phyloP scores from a whole-genome alignment of 2,113 vertebrate species.

The Dasyprocta punctata region DNA sequence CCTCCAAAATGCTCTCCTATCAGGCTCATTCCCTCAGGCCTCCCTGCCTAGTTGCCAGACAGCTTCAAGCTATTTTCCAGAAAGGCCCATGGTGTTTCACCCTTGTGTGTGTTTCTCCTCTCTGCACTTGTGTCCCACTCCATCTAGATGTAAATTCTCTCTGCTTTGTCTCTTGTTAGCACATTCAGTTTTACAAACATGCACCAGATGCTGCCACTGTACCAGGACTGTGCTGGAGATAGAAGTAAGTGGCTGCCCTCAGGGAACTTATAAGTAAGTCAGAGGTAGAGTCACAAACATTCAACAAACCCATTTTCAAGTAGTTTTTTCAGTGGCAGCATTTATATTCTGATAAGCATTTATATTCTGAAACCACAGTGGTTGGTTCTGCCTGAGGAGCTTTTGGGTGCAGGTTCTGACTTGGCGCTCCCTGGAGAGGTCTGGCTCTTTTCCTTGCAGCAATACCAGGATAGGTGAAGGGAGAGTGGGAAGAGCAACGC shows the following conservation, averaged over 20 bases:
- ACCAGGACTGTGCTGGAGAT: not conserved
- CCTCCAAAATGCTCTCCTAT: not conserved
- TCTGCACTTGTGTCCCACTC: not conserved
- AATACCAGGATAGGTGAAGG: not conserved
- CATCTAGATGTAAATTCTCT: not conserved
- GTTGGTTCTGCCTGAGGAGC: not conserved
- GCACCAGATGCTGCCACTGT: not conserved
- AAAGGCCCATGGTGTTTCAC: not conserved
- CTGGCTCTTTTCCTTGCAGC: not conserved
- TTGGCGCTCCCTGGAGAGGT: not conserved
- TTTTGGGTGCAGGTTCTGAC: not conserved
- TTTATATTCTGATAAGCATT: not conserved
- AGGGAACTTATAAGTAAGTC: not conserved
- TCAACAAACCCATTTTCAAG: not conserved
- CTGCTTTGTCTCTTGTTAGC: not conserved
- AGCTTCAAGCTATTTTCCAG: not conserved
- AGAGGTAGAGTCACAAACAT: not conserved
- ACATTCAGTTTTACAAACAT: constrained; percentile 10
- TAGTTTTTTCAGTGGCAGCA: not conserved
- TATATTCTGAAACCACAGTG: not conserved
- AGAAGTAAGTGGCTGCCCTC: not conserved
- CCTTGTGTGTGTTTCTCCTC: not conserved
- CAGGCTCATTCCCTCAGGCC: not conserved
- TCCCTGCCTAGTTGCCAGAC: not conserved
- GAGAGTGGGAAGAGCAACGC: not conserved